Conservation (phyloP, 2,113 vertebrate genomes). For the Myiozetetes cayanensis region DNA sequence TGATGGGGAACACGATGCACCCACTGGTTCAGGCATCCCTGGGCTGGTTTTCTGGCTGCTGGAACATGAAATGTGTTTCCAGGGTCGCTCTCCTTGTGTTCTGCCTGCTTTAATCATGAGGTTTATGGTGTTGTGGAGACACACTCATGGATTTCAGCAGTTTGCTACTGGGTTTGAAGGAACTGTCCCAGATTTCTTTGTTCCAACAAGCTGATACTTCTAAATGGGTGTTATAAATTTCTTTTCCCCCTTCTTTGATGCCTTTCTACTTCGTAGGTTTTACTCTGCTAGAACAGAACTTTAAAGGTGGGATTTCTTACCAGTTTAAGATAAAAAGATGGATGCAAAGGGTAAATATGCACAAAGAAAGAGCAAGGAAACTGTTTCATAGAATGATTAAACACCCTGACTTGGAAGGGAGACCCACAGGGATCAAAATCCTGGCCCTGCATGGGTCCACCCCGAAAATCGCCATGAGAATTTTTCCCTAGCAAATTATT, state of each 20-base stretch:
- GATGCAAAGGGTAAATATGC: not conserved
- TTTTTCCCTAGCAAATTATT: not conserved
- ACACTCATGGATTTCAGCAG: not conserved
- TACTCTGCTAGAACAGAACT: not conserved
- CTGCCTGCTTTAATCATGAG: not conserved
- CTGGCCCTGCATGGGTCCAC: not conserved
- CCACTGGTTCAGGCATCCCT: not conserved
- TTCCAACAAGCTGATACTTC: not conserved
- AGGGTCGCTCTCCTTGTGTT: not conserved
- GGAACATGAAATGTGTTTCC: not conserved
- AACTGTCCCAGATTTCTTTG: not conserved
- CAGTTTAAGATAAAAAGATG: not conserved
- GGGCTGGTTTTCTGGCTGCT: not conserved
- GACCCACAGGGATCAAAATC: not conserved
- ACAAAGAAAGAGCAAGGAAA: not conserved
- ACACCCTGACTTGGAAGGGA: not conserved
- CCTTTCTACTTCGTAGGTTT: not conserved
- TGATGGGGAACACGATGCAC: not conserved
- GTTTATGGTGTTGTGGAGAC: not conserved
- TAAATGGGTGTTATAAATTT: not conserved
- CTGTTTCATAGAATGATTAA: not conserved
- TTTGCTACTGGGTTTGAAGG: not conserved
- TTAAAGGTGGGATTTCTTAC: not conserved
- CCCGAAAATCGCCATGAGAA: not conserved
- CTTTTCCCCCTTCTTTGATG: not conserved